Base-by-base conservation (phyloP, 2,113 vertebrate genomes). In the Nycticorax nycticorax region DNA sequence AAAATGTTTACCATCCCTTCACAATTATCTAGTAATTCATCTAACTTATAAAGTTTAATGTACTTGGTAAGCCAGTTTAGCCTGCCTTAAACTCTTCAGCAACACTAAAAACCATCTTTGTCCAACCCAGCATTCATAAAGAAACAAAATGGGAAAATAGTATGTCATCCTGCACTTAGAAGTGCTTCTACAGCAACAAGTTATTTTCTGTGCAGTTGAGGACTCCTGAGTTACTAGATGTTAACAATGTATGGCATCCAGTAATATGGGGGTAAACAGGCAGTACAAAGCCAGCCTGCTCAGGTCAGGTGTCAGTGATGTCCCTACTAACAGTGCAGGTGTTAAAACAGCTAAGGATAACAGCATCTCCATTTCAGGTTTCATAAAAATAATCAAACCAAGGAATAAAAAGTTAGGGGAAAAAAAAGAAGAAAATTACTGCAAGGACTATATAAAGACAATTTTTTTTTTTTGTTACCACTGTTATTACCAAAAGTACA, bases 251-350 rank as follows among this genome's bases (percentile, higher is more conserved):
- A 47, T 32, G 37, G 4, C 43, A 72, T 68, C 28, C 16, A 20
- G 19, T 52, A 17, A 17, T 43, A 12, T 53, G 33, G 33, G 37
- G 75, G 13, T 27, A 77, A 80, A 43, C 3, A 26, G 47, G 19
- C 1, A 53, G 26, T 11, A 55, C 14, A 39, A 69, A 60, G 39
- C 56, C 69, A 48, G 2, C 9, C 6, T 68, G 63, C 39, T 91
- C 33, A 33, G n/a, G 14, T 30, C 39, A n/a, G 1, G 1, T 23
- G 8, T 48, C 48, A 39, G 3, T 16, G 18, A 15, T 6, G 3
- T 53, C 11, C 9, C 12, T 53, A 6, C 24, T 52, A 91, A 60
- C 9, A 47, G 8, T 48, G 27, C n/a, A 84, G 53, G 18, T 72
- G 30, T 80, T 76, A 59, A 89, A 89, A 68, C 19, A 41, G 9